Conservation (phyloP, 2,888 invertebrate genomes). For the Hirtodrosophila histrioides region DNA sequence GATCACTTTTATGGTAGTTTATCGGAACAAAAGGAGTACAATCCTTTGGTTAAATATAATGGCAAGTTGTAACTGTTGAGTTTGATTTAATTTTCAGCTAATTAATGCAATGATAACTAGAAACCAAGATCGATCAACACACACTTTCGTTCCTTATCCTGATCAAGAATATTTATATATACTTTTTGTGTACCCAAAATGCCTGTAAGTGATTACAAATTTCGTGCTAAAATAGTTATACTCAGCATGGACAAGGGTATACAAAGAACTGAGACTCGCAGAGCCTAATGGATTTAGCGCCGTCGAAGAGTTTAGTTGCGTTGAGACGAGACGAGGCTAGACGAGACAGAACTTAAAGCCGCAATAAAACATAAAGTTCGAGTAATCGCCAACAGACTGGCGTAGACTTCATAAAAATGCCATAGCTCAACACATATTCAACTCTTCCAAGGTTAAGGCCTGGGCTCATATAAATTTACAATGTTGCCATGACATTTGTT, state of each 20-base stretch:
- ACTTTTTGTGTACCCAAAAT: too few species aligned
- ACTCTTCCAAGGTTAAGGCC: conserved; percentile 15
- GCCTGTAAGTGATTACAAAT: too few species aligned
- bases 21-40: too few species aligned
- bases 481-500: conserved; percentile 64
- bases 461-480: conserved; percentile 54
- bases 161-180: too few species aligned
- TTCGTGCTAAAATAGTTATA: too few species aligned
- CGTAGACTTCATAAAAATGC: conserved; percentile 55
- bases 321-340: conserved; percentile 15
- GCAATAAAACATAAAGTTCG: conserved; percentile 57
- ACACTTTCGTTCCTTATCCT: too few species aligned
- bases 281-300: conserved; percentile 14
- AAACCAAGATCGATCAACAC: too few species aligned
- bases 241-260: not conserved
- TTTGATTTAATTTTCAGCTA: too few species aligned
- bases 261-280: not conserved
- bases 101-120: too few species aligned
- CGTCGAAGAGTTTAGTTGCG: conserved; percentile 12
- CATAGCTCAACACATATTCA: conserved; percentile 46
- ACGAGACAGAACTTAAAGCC: conserved; percentile 36
- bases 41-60: too few species aligned
- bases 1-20: too few species aligned
- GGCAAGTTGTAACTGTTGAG: too few species aligned
- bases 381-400: conserved; percentile 57